Evolutionary conservation across 2,888 invertebrate genomes (phyloP).

Genomic region (Bombyx huttoni): DNA sequence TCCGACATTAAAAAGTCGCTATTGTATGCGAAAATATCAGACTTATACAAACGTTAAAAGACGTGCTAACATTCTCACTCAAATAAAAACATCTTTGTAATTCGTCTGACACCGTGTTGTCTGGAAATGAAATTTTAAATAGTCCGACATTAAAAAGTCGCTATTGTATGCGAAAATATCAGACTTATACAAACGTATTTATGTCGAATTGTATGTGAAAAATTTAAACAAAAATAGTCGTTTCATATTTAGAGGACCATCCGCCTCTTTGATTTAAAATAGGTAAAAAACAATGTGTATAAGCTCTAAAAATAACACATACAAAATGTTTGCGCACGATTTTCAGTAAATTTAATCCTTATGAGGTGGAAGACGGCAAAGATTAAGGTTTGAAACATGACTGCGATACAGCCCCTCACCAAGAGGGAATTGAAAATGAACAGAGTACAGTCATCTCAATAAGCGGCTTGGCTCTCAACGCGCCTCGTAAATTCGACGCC

Average conservation of each 20-base stretch:
- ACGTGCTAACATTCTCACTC: constrained; percentile 44
- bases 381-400: constrained; percentile 14
- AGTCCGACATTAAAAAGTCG: neutral
- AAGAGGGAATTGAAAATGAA: constrained; percentile 40
- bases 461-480: constrained; percentile 58
- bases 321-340: neutral
- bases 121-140: neutral
- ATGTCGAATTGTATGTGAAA: neutral
- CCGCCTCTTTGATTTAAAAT: too few species aligned
- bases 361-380: constrained; percentile 6
- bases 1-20: neutral
- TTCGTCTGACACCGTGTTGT: neutral
- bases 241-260: too few species aligned
- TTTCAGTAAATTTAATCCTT: constrained; percentile 1
- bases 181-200: neutral
- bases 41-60: constrained; percentile 11
- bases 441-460: constrained; percentile 46
- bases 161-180: neutral
- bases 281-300: too few species aligned
- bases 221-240: neutral
- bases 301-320: neutral
- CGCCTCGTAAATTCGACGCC: constrained; percentile 50
- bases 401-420: constrained; percentile 12
- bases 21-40: neutral
- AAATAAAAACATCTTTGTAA: constrained; percentile 22